phyloP scores from a whole-genome alignment of 2,888 invertebrate genomes.

The Pollenia angustigena region DNA sequence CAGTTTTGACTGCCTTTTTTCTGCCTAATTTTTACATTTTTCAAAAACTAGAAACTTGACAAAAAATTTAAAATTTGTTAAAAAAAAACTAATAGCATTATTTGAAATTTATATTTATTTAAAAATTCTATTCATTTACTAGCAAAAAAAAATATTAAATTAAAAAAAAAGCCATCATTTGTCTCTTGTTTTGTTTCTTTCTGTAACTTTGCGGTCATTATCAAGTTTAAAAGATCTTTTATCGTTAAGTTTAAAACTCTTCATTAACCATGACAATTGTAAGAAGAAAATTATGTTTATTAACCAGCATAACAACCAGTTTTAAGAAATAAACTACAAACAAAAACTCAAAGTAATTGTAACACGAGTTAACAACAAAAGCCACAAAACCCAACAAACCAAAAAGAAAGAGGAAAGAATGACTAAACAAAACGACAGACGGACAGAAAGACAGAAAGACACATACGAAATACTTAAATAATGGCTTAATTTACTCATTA shows the following conservation, averaged over 20 bases:
- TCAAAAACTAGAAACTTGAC: no score
- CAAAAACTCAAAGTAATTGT: constrained; percentile 2
- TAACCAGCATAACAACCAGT: constrained; percentile 37
- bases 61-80: no score
- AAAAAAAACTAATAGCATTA: no score
- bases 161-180: no score
- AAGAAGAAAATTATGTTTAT: constrained; percentile 57
- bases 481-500: constrained; percentile 47
- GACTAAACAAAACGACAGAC: neutral
- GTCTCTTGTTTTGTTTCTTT: neutral
- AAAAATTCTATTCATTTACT: no score
- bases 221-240: constrained; percentile 52
- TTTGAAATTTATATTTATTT: no score
- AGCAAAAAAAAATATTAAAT: no score
- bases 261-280: constrained; percentile 64
- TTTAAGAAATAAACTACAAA: constrained; percentile 16
- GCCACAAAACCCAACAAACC: neutral
- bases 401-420: neutral
- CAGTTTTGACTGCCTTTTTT: no score
- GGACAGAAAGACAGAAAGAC: constrained; percentile 7
- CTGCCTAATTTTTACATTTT: no score
- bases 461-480: constrained; percentile 27
- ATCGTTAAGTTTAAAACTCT: constrained; percentile 50
- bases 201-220: neutral
- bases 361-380: neutral